phyloP scores from a whole-genome alignment of 2,888 invertebrate genomes.

The Drosophila melanosoma region DNA sequence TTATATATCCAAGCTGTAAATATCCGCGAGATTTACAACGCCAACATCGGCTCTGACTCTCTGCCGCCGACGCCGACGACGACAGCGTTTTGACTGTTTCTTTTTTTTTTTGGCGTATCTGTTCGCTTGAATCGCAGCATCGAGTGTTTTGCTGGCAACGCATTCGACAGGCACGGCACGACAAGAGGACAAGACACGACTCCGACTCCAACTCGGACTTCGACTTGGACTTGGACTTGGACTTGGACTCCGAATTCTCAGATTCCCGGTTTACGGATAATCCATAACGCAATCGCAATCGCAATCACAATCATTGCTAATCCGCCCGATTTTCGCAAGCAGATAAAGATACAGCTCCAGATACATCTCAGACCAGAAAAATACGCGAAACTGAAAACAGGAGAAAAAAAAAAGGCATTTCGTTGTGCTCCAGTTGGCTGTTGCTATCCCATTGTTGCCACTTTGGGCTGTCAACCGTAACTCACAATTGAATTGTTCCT shows the following conservation, averaged over 20 bases:
- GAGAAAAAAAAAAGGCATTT: slow-evolving; percentile 10
- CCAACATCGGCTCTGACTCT: slow-evolving; percentile 37
- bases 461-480: slow-evolving; percentile 70
- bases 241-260: not conserved
- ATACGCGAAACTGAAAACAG: slow-evolving; percentile 26
- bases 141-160: slow-evolving; percentile 30
- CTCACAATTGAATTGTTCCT: slow-evolving; percentile 80
- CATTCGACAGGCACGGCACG: slow-evolving; percentile 49
- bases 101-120: slow-evolving; percentile 41
- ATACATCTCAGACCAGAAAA: not conserved
- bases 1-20: slow-evolving; percentile 82
- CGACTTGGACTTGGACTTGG: not conserved
- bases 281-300: slow-evolving; percentile 40
- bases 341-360: slow-evolving; percentile 24
- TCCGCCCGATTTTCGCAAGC: slow-evolving; percentile 41
- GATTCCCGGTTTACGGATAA: slow-evolving; percentile 13
- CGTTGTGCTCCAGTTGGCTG: slow-evolving; percentile 61
- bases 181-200: slow-evolving; percentile 50
- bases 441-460: slow-evolving; percentile 68
- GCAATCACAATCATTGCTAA: slow-evolving; percentile 41
- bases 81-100: slow-evolving; percentile 12
- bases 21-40: slow-evolving; percentile 84
- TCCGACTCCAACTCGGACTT: slow-evolving; percentile 14
- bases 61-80: slow-evolving; percentile 30
- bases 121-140: slow-evolving; percentile 54